Evolutionary conservation across 2,888 invertebrate species (phyloP).

Genomic region (Lasius platythorax): DNA sequence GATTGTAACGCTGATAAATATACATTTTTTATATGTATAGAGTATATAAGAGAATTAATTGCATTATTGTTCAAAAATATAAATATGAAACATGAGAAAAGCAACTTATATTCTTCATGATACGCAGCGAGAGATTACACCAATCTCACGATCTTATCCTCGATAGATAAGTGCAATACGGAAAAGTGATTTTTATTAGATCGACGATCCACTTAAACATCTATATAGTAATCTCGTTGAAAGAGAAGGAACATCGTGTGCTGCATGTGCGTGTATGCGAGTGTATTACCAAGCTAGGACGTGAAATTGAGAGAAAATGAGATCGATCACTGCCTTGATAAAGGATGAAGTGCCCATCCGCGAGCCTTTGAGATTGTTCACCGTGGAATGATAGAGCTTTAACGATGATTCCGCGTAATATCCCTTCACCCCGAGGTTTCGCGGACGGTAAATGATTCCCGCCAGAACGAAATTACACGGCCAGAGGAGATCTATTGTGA

Average conservation of each 20-base stretch:
- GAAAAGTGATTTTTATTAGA: slow-evolving; percentile 41
- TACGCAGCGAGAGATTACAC: not conserved
- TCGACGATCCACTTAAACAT: slow-evolving; percentile 35
- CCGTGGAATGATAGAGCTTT: slow-evolving; percentile 57
- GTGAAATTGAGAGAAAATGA: slow-evolving; percentile 64
- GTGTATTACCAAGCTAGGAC: slow-evolving; percentile 35
- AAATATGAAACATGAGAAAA: not conserved
- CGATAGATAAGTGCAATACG: slow-evolving; percentile 25
- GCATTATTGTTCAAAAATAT: not conserved
- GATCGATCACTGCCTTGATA: slow-evolving; percentile 44
- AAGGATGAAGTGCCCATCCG: slow-evolving; percentile 24
- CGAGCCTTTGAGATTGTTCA: slow-evolving; percentile 63
- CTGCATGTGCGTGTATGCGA: slow-evolving; percentile 31
- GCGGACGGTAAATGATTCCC: slow-evolving; percentile 54
- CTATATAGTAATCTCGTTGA: slow-evolving; percentile 37
- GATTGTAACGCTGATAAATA: not conserved
- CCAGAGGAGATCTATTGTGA: slow-evolving; percentile 52
- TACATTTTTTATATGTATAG: no score
- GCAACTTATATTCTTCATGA: slow-evolving; percentile 7
- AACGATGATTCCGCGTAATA: slow-evolving; percentile 60
- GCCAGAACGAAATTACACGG: slow-evolving; percentile 51
- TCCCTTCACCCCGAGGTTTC: slow-evolving; percentile 32
- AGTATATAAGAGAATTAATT: not conserved
- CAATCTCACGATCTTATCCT: slow-evolving; percentile 27
- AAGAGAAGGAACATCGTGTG: slow-evolving; percentile 7